These are phyloP conservation scores for Lycia hirtaria DNA, from an alignment of 2,888 invertebrate species.

Conservation along the genomic window DNA sequence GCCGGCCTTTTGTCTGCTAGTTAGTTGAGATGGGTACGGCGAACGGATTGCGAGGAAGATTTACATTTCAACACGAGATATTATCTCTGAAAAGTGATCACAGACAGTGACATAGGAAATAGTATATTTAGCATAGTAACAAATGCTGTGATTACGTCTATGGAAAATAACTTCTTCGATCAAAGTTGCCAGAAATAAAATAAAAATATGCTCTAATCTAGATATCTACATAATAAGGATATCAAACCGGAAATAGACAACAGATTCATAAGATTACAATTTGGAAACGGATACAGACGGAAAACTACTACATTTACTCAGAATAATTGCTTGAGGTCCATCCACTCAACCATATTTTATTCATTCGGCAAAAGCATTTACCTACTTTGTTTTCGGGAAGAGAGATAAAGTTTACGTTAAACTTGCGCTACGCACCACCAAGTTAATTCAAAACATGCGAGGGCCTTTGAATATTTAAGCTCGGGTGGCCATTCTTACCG, in stretches of 20 bases:
- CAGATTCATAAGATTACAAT: too few species aligned
- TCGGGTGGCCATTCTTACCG: constrained; percentile 24
- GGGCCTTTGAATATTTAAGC: constrained; percentile 38
- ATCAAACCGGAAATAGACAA: too few species aligned
- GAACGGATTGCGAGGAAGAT: not conserved
- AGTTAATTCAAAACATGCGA: constrained; percentile 29
- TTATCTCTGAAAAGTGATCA: too few species aligned
- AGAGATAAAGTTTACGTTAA: constrained; percentile 31
- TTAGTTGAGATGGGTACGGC: constrained; percentile 5
- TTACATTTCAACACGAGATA: not conserved
- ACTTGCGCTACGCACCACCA: constrained; percentile 24
- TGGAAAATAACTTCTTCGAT: too few species aligned
- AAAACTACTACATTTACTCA: not conserved
- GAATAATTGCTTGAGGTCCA: not conserved
- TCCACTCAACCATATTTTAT: constrained; percentile 35
- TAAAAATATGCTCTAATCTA: too few species aligned
- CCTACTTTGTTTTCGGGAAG: constrained; percentile 38
- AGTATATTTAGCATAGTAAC: too few species aligned
- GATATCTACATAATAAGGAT: too few species aligned
- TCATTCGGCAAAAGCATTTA: constrained; percentile 39
- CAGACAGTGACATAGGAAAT: too few species aligned
- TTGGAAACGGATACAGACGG: not conserved
- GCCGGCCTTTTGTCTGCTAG: constrained; percentile 21
- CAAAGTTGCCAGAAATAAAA: too few species aligned
- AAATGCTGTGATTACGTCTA: too few species aligned